Evolutionary conservation across 2,797 vertebrate species (phyloP), one percentile per base, ranked within the genome.

Genomic region (Spea hammondii): DNA sequence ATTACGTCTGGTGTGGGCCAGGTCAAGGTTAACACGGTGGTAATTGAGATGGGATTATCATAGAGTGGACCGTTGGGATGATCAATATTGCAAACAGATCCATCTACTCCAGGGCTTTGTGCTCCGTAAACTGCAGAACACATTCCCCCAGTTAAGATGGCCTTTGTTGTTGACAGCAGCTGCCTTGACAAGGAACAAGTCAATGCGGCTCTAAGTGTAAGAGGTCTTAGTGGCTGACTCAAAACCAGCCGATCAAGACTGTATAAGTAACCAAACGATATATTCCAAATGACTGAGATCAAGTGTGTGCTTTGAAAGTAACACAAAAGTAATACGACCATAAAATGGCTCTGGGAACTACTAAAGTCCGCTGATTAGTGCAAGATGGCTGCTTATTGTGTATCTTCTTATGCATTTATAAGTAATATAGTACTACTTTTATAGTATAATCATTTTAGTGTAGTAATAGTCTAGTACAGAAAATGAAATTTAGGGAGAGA

Each of bases 1-100:
- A 74, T 54, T 14, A 50, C 47, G 10, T 49, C 11, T 51, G 55
- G 62, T 74, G 70, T 50, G 46, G 45, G 14, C 62, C 49, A 65
- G n/a, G 13, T 71, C 54, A 73, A 68, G 70, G 70, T 72, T 72
- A 65, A 72, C 70, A 67, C 47, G 68, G 7, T 50, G 44, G 32
- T 79, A 79, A 79, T 73, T 73, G 73, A 12, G n/a, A 68, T 51
- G 65, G 64, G 67, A 65, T 68, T 59, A 73, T 73, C 54, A 51
- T 68, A 12, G 70, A 79, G 65, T 45, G 51, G 49, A 54, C 45
- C 48, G 44, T 50, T 79, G 47, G 74, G 70, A 79, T 74, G 66
- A 79, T 62, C 64, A 68, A 69, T 72, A 62, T 67, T 50, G 32
- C 65, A 65, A 46, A 73, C 64, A 49, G 54, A 76, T 76, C 64